Conservation (phyloP, 2,113 vertebrate species). For the Sapajus apella region DNA sequence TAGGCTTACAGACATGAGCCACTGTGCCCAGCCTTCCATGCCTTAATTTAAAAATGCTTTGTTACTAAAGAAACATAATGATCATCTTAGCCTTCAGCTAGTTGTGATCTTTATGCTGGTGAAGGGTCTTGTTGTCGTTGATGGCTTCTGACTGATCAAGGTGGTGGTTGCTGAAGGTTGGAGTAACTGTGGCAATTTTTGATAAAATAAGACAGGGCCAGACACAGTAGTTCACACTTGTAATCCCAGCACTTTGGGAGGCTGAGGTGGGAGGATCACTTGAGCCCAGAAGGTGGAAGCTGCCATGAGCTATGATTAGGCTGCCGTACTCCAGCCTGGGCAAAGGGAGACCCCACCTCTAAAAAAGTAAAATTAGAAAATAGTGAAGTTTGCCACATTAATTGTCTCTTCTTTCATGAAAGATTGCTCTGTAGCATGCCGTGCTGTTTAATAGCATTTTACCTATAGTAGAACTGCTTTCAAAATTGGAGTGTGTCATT, state of each 20-base stretch:
- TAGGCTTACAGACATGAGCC: too few species aligned
- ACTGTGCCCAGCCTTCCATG: too few species aligned
- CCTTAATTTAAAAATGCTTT: background rate
- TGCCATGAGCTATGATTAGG: too few species aligned
- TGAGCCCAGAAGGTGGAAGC: too few species aligned
- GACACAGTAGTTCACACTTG: too few species aligned
- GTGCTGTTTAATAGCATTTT: background rate
- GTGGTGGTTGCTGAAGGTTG: background rate
- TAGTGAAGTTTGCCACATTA: background rate
- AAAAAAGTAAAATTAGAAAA: background rate
- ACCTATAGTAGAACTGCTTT: background rate
- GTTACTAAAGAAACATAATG: background rate
- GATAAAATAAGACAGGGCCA: too few species aligned
- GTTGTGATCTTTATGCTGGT: background rate
- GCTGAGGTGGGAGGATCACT: too few species aligned
- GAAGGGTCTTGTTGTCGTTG: background rate
- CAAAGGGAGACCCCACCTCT: too few species aligned
- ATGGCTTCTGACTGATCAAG: background rate
- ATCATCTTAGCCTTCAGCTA: background rate
- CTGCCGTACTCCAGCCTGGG: too few species aligned
- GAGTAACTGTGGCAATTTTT: background rate
- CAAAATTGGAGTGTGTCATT: background rate
- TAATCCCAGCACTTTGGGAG: too few species aligned
- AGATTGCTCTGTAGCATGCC: background rate
- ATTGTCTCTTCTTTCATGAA: background rate